These are phyloP conservation scores for Spicauda simplicius DNA, from an alignment of 2,888 invertebrate species.

Conservation along the genomic window DNA sequence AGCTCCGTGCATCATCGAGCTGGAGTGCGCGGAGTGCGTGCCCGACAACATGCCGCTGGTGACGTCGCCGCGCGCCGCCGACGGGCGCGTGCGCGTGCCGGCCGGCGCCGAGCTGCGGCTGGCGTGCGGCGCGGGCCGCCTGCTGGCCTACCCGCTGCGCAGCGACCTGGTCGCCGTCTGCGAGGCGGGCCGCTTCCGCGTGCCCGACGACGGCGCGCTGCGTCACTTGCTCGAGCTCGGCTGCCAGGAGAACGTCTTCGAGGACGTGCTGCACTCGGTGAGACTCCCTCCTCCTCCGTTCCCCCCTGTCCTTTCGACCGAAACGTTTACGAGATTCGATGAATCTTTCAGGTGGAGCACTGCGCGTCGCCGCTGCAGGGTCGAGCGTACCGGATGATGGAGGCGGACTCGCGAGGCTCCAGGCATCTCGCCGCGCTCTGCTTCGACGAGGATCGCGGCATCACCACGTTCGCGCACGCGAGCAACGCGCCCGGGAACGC, in stretches of 20 bases:
- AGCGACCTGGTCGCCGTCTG: constrained; percentile 55
- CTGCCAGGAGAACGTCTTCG: constrained; percentile 74
- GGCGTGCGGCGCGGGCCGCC: constrained; percentile 65
- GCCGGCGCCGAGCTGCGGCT: constrained; percentile 62
- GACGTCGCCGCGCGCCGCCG: constrained; percentile 61
- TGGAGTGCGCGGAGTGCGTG: constrained; percentile 72
- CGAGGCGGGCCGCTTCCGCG: constrained; percentile 63
- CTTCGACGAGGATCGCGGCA: constrained; percentile 67
- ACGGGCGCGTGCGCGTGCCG: constrained; percentile 49
- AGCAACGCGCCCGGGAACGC: constrained; percentile 50
- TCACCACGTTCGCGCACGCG: constrained; percentile 52
- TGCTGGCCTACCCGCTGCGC: constrained; percentile 64
- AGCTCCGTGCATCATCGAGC: constrained; percentile 68
- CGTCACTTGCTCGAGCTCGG: constrained; percentile 71
- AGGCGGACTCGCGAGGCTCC: constrained; percentile 41
- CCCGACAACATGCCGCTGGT: constrained; percentile 78
- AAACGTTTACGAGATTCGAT: not conserved
- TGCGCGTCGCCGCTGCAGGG: constrained; percentile 69
- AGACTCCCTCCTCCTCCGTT: not conserved
- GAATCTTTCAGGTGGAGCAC: constrained; percentile 55
- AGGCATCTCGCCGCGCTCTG: constrained; percentile 70
- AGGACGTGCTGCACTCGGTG: constrained; percentile 75
- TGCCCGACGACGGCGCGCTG: constrained; percentile 52
- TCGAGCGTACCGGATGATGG: constrained; percentile 65
- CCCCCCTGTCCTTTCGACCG: not conserved